Evolutionary conservation across 2,888 invertebrate genomes (phyloP), one percentile per base, ranked within the genome.

Genomic region (Acanthosepion pharaonis): DNA sequence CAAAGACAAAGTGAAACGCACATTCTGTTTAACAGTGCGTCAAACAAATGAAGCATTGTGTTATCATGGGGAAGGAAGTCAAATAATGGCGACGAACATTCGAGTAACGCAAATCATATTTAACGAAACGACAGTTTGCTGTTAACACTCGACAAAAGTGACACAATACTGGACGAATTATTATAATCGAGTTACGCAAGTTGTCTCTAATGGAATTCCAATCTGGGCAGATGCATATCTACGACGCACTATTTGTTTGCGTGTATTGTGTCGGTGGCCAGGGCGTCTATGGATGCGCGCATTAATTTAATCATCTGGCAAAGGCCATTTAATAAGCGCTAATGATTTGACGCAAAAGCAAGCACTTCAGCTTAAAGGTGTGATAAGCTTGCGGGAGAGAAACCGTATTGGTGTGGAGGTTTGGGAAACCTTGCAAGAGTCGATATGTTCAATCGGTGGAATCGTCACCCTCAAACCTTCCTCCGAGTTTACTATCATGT

Each of bases 141-240:
- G 78, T 78, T 78, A 78, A 78, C n/a, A 78, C n/a, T 78, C 78
- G 78, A 78, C 78, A 78, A 78, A 78, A 33, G 78, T 78, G 78
- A 78, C 78, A 78, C 78, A 78, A 78, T 78, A 78, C 78, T 78
- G n/a, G 78, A 78, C 78, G 78, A 78, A 78, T 78, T 78, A 78
- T 78, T n/a, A n/a, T 78, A 78, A 78, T 78, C 78, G 33, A 78
- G 78, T 78, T 78, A 78, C 78, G n/a, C n/a, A 78, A 78, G 78
- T 78, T 78, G n/a, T 9, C 78, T 78, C n/a, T 78, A 78, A 78
- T 78, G 78, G 78, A 78, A 78, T 78, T 78, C 78, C n/a, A 78
- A 78, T 78, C 78, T 78, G n/a, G n/a, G 33, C n/a, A 33, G 78
- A 78, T 78, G 78, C 78, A 78, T 78, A 78, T 78, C 78, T 78